These are phyloP conservation scores for Dicranocentrus wangi DNA, from an alignment of 2,888 invertebrate species.

Conservation along the genomic window DNA sequence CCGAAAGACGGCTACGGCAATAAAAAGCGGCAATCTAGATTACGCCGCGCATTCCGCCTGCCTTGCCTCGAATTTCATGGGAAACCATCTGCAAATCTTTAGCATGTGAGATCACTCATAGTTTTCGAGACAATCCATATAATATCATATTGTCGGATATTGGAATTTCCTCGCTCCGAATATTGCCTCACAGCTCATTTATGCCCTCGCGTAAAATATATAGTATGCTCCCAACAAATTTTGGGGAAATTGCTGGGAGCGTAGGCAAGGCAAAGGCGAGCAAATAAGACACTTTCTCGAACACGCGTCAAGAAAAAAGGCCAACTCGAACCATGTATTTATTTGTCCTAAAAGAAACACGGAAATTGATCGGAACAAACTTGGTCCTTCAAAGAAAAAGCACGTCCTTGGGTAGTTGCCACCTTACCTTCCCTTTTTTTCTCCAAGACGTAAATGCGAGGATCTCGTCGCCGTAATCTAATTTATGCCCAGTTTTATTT, in stretches of 20 bases:
- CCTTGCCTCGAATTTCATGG: constrained; percentile 31
- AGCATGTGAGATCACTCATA: constrained; percentile 21
- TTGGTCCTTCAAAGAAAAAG: neutral
- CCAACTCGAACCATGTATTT: too few species aligned
- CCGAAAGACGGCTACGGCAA: too few species aligned
- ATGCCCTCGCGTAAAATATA: too few species aligned
- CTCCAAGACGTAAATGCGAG: constrained; percentile 19
- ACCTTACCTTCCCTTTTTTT: neutral
- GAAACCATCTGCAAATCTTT: constrained; percentile 28
- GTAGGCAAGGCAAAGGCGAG: neutral
- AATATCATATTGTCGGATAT: neutral
- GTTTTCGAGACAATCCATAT: neutral
- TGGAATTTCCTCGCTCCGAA: neutral
- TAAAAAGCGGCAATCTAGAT: constrained; percentile 33
- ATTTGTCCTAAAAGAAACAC: neutral
- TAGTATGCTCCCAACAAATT: too few species aligned
- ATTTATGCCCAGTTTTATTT: constrained; percentile 36
- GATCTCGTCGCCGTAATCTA: constrained; percentile 33
- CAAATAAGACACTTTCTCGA: neutral
- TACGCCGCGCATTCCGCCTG: constrained; percentile 7
- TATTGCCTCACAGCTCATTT: too few species aligned
- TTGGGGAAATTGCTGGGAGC: neutral
- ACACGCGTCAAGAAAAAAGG: neutral
- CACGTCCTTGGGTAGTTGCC: neutral
- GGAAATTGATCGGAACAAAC: neutral